Evolutionary conservation across 2,113 vertebrate species (phyloP), one percentile per base, ranked within the genome.

Genomic region (Tachuris rubrigastra): DNA sequence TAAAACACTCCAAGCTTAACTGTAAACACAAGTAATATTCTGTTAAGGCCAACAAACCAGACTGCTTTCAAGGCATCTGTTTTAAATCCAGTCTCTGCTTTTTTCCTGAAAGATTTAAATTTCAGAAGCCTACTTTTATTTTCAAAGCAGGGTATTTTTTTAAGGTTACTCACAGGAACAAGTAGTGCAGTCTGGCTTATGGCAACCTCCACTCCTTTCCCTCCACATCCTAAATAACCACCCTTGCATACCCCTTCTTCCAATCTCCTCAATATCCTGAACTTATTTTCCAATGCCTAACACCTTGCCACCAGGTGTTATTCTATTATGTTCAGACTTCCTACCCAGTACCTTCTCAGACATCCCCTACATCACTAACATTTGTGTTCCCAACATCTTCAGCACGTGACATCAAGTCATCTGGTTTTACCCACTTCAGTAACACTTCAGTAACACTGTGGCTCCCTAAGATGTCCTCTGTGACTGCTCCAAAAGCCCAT

Each of bases 111-210:
- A 66, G 6, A 78, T 21, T 78, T 75, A 65, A 11, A 79, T 75
- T 91, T 67, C 41, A 87, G 68, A 89, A 87, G 13, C 10, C 11
- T 67, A 27, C 30, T 75, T 80, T 71, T 81, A 63, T 75, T 87
- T 90, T 60, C 67, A 82, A 89, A 94, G 52, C 66, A 74, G 19
- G 8, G 8, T 41, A 47, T 75, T 89, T 94, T 94, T 72, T 75
- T 53, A 42, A 66, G 8, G 17, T 76, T 89, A 60, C 35, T 83
- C 58, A 89, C 0, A 0, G n/a, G 37, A 83, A 46, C 17, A 81
- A 84, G 10, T 58, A 58, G 13, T 49, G 39, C 28, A 86, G 46
- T 13, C 62, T 73, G 52, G 11, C 16, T 68, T 76, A 67, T 13
- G 55, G 27, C 16, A 67, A 69, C 6, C 41, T 41, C 14, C 10